Conservation (phyloP, 2,888 invertebrate genomes). For the Dione vanillae region DNA sequence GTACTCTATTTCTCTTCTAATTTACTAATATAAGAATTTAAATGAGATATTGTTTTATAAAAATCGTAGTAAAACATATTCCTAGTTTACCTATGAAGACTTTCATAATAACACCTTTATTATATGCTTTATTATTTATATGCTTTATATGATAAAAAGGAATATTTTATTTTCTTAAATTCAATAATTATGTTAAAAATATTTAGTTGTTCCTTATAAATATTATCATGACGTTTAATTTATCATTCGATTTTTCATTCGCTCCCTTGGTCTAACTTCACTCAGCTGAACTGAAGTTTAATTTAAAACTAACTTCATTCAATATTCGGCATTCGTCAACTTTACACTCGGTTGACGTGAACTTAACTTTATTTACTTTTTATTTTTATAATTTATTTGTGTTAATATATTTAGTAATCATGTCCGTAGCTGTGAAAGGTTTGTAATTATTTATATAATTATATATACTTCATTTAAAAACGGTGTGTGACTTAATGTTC, state of each 20-base stretch:
- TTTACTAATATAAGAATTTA: no score
- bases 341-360: conserved; percentile 33
- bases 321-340: conserved; percentile 27
- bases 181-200: no score
- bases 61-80: no score
- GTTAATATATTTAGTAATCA: conserved; percentile 49
- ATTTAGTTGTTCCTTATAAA: no score
- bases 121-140: no score
- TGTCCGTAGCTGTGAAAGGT: conserved; percentile 79
- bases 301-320: not conserved
- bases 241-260: not conserved
- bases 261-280: not conserved
- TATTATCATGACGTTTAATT: no score
- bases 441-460: conserved; percentile 40
- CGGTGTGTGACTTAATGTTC: conserved; percentile 8
- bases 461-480: not conserved
- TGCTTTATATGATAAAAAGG: no score
- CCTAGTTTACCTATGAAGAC: no score
- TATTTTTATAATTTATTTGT: conserved; percentile 6
- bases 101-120: no score
- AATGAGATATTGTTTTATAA: no score
- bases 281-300: not conserved
- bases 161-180: no score
- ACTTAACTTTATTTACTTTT: conserved; percentile 24
- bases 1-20: no score